A percentile compares a stretch with the other conserved stretches of the same genome.
These are phyloP conservation scores for Prolemur simus DNA, from an alignment of 2,113 vertebrate genomes.

Conservation along the genomic window DNA sequence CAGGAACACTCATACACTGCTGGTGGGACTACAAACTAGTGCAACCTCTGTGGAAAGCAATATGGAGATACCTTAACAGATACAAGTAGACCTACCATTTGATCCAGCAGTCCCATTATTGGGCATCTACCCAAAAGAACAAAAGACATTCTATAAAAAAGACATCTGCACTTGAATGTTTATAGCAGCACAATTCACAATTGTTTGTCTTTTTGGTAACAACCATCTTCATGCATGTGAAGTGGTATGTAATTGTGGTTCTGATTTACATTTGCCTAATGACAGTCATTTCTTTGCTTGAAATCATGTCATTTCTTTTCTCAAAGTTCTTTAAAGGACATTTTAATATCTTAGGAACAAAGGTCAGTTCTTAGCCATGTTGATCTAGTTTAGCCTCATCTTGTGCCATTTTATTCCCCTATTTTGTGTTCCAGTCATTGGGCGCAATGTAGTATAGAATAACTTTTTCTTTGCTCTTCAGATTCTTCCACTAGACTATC, in stretches of 20 bases:
- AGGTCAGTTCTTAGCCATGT: background rate
- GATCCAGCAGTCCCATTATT: no score
- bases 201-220: background rate
- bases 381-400: background rate
- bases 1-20: no score
- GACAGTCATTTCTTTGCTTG: background rate
- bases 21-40: no score
- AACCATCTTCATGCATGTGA: background rate
- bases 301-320: background rate
- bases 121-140: no score
- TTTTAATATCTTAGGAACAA: background rate
- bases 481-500: background rate
- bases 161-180: no score
- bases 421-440: background rate
- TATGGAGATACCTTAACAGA: no score
- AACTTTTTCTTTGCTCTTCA: background rate
- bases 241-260: background rate
- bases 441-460: background rate
- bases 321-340: background rate
- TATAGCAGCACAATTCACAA: no score
- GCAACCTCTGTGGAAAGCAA: no score
- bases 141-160: no score
- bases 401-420: background rate
- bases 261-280: background rate
- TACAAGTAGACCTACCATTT: no score